Evolutionary conservation across 1,140 invertebrate genomes (phyloP).

Genomic region (Riptortus pedestris): DNA sequence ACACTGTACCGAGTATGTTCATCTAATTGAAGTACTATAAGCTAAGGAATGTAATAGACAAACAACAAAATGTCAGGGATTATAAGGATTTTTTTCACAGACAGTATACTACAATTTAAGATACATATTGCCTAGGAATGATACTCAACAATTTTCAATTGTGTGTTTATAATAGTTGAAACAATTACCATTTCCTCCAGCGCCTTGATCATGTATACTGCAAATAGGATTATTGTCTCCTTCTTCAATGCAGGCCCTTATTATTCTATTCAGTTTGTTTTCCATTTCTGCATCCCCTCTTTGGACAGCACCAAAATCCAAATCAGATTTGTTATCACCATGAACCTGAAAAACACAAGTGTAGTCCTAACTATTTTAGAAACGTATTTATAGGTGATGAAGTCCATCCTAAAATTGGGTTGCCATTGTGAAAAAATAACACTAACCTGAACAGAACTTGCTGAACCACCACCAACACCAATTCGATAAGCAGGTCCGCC

Average conservation of each 20-base stretch:
- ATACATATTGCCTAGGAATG: too few species aligned
- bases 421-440: neutral
- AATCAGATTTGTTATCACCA: slow-evolving; percentile 69
- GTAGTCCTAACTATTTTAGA: too few species aligned
- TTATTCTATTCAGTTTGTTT: slow-evolving; percentile 88
- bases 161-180: too few species aligned
- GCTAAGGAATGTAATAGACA: too few species aligned
- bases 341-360: slow-evolving; percentile 50
- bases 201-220: slow-evolving; percentile 92
- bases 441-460: slow-evolving; percentile 79
- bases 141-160: too few species aligned
- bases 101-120: too few species aligned
- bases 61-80: too few species aligned
- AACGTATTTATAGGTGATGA: neutral
- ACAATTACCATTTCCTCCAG: slow-evolving; percentile 80
- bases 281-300: slow-evolving; percentile 98
- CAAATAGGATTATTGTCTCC: slow-evolving; percentile 77
- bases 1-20: too few species aligned
- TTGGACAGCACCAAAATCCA: slow-evolving; percentile 95
- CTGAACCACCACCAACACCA: slow-evolving; percentile 92
- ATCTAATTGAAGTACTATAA: too few species aligned
- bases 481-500: slow-evolving; percentile 95
- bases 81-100: too few species aligned
- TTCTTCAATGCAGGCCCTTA: slow-evolving; percentile 81
- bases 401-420: neutral